A percentile compares a stretch with the other conserved stretches of the same genome.
phyloP scores from a whole-genome alignment of 2,797 vertebrate genomes.

The Hydrolagus colliei region DNA sequence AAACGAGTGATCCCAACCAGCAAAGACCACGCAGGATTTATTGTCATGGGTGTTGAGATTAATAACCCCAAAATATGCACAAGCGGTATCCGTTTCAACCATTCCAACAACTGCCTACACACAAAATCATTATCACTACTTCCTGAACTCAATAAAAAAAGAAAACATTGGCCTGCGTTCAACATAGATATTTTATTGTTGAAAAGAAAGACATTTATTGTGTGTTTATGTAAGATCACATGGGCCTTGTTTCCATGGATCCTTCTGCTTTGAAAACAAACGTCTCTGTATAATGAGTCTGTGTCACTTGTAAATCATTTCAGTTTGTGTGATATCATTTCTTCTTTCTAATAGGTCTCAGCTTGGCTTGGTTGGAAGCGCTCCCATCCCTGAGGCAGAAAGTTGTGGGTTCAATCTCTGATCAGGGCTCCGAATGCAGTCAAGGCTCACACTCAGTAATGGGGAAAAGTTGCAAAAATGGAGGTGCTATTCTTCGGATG shows the following conservation, averaged over 20 bases:
- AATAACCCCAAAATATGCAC: neutral
- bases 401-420: too few relatives aligned
- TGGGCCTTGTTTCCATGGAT: neutral
- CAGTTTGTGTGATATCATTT: neutral
- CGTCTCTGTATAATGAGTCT: neutral
- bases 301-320: conserved; percentile 1
- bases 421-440: too few relatives aligned
- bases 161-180: neutral
- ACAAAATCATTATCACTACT: neutral
- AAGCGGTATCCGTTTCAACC: too few relatives aligned
- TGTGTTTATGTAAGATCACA: neutral
- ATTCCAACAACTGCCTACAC: neutral
- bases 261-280: neutral
- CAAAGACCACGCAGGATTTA: neutral
- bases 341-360: neutral
- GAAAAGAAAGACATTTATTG: neutral
- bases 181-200: neutral
- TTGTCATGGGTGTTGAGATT: neutral
- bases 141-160: neutral
- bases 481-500: too few relatives aligned
- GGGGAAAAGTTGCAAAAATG: too few relatives aligned
- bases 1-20: neutral
- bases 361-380: too few relatives aligned
- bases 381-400: too few relatives aligned
- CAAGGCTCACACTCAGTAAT: too few relatives aligned